Evolutionary conservation across 2,113 vertebrate genomes (phyloP), one percentile per base, ranked within the genome.

Genomic region (Colossoma macropomum): DNA sequence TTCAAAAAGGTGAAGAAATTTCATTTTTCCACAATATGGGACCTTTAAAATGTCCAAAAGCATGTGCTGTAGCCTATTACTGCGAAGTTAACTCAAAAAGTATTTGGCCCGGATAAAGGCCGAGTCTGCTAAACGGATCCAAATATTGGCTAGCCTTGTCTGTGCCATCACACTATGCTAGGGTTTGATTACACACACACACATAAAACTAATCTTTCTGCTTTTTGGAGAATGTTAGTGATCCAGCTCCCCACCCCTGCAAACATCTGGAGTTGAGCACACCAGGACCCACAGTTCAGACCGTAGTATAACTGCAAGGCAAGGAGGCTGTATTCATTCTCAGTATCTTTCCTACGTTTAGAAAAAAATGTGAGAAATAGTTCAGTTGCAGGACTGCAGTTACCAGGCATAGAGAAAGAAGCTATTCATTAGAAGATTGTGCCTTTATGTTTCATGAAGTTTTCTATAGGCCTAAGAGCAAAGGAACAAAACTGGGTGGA

Each of bases 181-280:
- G 34, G 34, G 34, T 7, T 7, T 38, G 34, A 45, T 45, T 10
- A 15, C 13, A 15, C 6, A 10, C 48, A 50, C 48, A 50, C 7
- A 50, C 54, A 56, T 19, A 19, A 21, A 56, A 56, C 17, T 21
- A 62, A 27, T 34, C 23, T 50, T 30, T 69, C 34, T 52, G 19
- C 28, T 19, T 60, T 45, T 80, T 27, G 15, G 71, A 75, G 28
- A 48, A 38, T 54, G 32, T 27, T 16, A 74, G 30, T 73, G 38
- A 6, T 28, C 79, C 79, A 74, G 21, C 27, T 63, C 71, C n/a
- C 59, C 80, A 75, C 80, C 80, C 79, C 48, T 41, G 1, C 25
- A 28, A 66, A 81, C 80, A 81, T 81, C 71, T 81, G 80, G 80
- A 65, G 27, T 28, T 28, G 48, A 66, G 30, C 23, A 54, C n/a